Evolutionary conservation across 2,888 invertebrate species (phyloP).

Genomic region (Pocota personata): DNA sequence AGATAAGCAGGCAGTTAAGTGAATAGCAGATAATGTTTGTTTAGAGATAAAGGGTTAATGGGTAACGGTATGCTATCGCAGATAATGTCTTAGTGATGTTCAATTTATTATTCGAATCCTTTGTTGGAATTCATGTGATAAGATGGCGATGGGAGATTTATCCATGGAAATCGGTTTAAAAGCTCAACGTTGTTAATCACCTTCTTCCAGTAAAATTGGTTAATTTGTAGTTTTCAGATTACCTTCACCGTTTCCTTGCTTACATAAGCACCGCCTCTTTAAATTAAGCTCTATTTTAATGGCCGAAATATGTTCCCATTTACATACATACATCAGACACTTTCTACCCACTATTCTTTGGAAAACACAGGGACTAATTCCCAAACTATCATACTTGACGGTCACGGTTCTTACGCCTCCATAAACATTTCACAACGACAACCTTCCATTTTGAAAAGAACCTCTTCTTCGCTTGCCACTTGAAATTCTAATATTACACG

Average conservation of each 20-base stretch:
- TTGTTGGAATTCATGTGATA: not conserved
- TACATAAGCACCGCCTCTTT: not conserved
- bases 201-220: not conserved
- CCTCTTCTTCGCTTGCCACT: conserved; percentile 17
- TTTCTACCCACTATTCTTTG: not conserved
- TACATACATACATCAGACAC: not conserved
- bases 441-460: not conserved
- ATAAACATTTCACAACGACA: conserved; percentile 2
- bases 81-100: not conserved
- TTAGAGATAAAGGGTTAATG: conserved; percentile 55
- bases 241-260: not conserved
- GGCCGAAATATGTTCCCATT: conserved; percentile 1
- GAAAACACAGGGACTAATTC: conserved; percentile 20
- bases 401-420: conserved; percentile 2
- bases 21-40: conserved; percentile 56
- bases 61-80: conserved; percentile 30
- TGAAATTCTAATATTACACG: conserved; percentile 39
- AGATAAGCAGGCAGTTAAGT: conserved; percentile 45
- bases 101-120: not conserved
- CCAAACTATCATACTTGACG: conserved; percentile 40
- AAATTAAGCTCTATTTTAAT: not conserved
- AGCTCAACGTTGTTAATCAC: not conserved
- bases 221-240: not conserved
- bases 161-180: not conserved
- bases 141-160: not conserved